These are phyloP conservation scores for Ascaphus truei DNA, from an alignment of 2,113 vertebrate genomes.

Conservation along the genomic window DNA sequence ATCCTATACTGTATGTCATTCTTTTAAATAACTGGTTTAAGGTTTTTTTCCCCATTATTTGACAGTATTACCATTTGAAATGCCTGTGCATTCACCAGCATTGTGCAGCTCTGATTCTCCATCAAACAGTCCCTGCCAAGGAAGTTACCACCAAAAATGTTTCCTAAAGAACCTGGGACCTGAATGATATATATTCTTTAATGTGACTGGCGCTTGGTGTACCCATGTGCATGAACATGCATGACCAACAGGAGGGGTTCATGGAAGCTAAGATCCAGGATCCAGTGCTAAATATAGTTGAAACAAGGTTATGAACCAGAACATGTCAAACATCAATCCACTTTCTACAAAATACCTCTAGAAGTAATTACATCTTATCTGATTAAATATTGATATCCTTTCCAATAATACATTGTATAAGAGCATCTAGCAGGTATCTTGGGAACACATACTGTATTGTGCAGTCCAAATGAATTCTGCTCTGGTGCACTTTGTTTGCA, in stretches of 20 bases:
- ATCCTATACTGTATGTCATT: too few species aligned
- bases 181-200: too few species aligned
- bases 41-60: too few species aligned
- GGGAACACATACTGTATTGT: not conserved
- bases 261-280: not conserved
- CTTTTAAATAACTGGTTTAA: too few species aligned
- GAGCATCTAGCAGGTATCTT: not conserved
- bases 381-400: constrained; percentile 20
- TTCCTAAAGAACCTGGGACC: too few species aligned
- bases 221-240: too few species aligned
- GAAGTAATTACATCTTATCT: not conserved
- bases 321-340: constrained; percentile 2
- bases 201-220: too few species aligned
- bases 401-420: constrained; percentile 18
- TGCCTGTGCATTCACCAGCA: too few species aligned
- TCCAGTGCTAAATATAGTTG: not conserved
- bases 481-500: not conserved
- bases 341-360: constrained; percentile 2
- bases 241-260: not conserved
- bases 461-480: not conserved
- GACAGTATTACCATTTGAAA: too few species aligned
- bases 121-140: too few species aligned
- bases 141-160: too few species aligned
- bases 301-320: not conserved
- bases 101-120: too few species aligned